phyloP scores from a whole-genome alignment of 2,113 vertebrate species.

The Scomber colias region DNA sequence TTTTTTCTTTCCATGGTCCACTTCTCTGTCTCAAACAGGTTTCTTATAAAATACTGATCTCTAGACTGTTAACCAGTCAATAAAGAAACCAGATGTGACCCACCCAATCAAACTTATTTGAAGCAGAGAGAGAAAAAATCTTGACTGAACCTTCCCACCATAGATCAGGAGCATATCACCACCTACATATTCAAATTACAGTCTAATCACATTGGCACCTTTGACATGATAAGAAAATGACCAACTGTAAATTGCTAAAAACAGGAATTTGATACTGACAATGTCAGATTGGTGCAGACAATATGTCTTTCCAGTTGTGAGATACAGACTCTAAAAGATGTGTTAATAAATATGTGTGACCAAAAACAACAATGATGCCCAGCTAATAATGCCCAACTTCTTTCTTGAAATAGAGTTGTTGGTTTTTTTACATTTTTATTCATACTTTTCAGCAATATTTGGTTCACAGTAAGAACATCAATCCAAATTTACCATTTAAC shows the following conservation, averaged over 20 bases:
- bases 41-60: conserved; percentile 8
- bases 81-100: neutral
- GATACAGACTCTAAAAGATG: conserved; percentile 8
- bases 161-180: neutral
- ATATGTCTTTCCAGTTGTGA: neutral
- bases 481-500: no score
- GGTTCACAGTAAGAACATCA: no score
- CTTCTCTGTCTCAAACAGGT: neutral
- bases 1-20: conserved; percentile 1
- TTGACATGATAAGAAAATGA: conserved; percentile 12
- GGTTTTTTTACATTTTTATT: neutral
- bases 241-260: conserved; percentile 7
- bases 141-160: neutral
- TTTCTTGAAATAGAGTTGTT: neutral
- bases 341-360: conserved; percentile 11
- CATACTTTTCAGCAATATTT: no score
- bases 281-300: conserved; percentile 7
- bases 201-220: conserved; percentile 7
- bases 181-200: conserved; percentile 30
- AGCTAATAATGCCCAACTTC: neutral
- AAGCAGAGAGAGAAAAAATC: neutral
- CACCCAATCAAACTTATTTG: neutral
- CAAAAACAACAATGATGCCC: neutral
- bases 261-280: conserved; percentile 9
- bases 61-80: conserved; percentile 3